phyloP scores from a whole-genome alignment of 2,113 vertebrate species.

The Athene noctua region DNA sequence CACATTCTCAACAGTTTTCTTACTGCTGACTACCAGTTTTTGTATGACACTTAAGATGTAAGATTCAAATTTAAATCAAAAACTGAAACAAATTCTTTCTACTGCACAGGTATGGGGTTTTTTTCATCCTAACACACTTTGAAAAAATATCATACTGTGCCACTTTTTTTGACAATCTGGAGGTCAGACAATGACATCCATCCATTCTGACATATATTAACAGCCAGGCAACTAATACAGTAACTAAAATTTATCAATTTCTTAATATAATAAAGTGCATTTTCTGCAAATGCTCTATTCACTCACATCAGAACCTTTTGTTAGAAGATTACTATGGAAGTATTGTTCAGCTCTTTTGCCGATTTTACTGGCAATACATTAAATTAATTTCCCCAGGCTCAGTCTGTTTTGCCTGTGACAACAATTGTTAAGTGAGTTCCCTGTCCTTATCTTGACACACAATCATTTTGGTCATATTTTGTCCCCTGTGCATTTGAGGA shows the following conservation, averaged over 20 bases:
- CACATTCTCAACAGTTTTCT: neutral
- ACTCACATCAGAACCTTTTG: neutral
- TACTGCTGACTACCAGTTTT: neutral
- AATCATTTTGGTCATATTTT: neutral
- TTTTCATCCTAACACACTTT: neutral
- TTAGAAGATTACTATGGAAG: neutral
- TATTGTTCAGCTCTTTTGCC: neutral
- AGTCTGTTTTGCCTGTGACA: neutral
- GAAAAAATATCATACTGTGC: neutral
- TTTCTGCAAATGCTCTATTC: neutral
- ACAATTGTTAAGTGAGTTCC: neutral
- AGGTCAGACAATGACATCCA: neutral
- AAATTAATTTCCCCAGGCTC: neutral
- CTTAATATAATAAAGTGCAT: neutral
- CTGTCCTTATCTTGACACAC: neutral
- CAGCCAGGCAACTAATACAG: neutral
- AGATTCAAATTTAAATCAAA: neutral
- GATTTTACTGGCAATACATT: neutral
- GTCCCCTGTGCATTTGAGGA: neutral
- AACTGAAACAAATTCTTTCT: neutral
- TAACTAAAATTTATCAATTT: neutral
- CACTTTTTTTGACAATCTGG: neutral
- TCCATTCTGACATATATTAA: neutral
- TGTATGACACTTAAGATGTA: neutral
- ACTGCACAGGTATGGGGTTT: rapidly evolving